Conservation (phyloP, 1,140 invertebrate genomes). For the Sitophilus oryzae region DNA sequence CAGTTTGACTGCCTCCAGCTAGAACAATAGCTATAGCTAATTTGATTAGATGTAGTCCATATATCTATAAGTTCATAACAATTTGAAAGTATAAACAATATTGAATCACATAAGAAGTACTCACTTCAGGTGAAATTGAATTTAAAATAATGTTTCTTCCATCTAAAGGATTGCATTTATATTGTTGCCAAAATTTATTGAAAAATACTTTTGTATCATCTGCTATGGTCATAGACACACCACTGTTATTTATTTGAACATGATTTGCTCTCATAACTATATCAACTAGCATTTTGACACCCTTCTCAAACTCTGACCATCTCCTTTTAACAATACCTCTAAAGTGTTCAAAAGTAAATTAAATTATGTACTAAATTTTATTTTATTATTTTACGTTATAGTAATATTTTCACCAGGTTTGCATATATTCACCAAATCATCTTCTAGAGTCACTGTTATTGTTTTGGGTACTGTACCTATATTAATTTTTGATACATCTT, state of each 20-base stretch:
- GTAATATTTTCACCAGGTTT: constrained; percentile 85
- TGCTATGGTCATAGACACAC: constrained; percentile 53
- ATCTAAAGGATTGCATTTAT: constrained; percentile 56
- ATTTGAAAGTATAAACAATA: no score
- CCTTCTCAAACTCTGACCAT: constrained; percentile 58
- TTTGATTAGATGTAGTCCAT: constrained; percentile 83
- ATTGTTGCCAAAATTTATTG: constrained; percentile 65
- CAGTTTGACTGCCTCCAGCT: constrained; percentile 53
- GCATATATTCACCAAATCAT: constrained; percentile 82
- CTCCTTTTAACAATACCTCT: constrained; percentile 73
- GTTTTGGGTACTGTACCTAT: constrained; percentile 70
- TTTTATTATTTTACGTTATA: constrained; percentile 58
- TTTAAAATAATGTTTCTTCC: constrained; percentile 73
- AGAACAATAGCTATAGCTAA: constrained; percentile 70
- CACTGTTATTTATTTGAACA: constrained; percentile 65
- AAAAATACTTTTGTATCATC: constrained; percentile 70
- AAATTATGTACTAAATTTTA: background rate
- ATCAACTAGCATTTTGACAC: constrained; percentile 62
- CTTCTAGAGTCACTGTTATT: constrained; percentile 73
- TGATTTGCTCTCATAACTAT: constrained; percentile 69
- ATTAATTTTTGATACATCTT: constrained; percentile 64
- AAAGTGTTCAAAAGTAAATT: constrained; percentile 19
- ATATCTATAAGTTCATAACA: constrained; percentile 56
- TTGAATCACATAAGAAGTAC: constrained; percentile 9
- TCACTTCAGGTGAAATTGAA: constrained; percentile 79